Percentiles rank a stretch among this genome's conserved stretches.
phyloP scores from a whole-genome alignment of 1,140 invertebrate species.

The Phthorimaea operculella region DNA sequence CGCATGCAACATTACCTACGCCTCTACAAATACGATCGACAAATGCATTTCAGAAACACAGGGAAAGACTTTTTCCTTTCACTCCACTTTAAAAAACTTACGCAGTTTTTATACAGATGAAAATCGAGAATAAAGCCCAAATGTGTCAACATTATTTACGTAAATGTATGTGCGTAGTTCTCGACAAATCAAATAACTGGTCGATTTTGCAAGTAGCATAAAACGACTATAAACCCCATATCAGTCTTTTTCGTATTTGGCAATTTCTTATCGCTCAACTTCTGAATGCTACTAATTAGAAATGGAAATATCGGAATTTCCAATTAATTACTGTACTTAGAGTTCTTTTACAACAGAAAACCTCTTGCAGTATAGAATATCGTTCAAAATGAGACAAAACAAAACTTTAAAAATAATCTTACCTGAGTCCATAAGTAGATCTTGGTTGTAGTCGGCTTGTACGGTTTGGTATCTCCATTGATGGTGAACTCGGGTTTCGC shows the following conservation, averaged over 20 bases:
- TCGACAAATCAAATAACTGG: background rate
- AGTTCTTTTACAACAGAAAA: too few relatives aligned
- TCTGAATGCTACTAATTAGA: too few relatives aligned
- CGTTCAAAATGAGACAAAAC: too few relatives aligned
- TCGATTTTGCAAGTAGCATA: background rate
- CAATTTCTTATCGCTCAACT: background rate
- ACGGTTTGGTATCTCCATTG: conserved; percentile 50
- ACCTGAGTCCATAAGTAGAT: conserved; percentile 71
- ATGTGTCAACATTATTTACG: too few relatives aligned
- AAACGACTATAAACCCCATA: conserved; percentile 1
- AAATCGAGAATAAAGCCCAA: too few relatives aligned
- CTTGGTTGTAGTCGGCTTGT: conserved; percentile 67
- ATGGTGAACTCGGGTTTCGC: conserved; percentile 53
- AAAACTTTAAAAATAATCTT: conserved; percentile 13
- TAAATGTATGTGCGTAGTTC: too few relatives aligned
- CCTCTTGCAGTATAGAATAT: too few relatives aligned
- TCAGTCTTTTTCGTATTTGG: background rate
- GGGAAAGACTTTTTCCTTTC: too few relatives aligned
- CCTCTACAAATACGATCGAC: background rate
- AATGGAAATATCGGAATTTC: too few relatives aligned
- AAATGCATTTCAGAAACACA: background rate
- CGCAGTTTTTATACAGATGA: too few relatives aligned
- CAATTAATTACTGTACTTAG: too few relatives aligned
- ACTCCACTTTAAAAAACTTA: too few relatives aligned
- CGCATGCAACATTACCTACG: background rate